phyloP scores from a whole-genome alignment of 2,113 vertebrate genomes.

The Hypanus sabinus region DNA sequence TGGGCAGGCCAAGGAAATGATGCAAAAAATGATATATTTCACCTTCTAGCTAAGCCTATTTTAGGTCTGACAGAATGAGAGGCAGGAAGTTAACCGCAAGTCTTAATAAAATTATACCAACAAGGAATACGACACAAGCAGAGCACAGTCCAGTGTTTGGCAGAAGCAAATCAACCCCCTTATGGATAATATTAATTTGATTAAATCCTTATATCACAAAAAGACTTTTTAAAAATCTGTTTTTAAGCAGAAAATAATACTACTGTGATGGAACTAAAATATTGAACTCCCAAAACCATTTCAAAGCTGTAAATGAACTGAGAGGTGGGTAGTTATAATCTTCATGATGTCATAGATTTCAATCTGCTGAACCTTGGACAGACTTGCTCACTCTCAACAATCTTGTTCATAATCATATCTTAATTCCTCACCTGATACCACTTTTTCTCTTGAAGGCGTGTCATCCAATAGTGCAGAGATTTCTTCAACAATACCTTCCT shows the following conservation, averaged over 20 bases:
- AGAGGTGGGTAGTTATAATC: neutral
- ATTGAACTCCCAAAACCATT: neutral
- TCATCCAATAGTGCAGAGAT: neutral
- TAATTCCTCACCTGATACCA: conserved; percentile 23
- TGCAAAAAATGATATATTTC: neutral
- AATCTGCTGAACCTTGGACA: neutral
- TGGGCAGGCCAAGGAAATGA: neutral
- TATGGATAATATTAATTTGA: neutral
- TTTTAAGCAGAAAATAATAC: too few relatives aligned
- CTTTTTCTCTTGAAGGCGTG: neutral
- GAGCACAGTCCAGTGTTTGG: neutral
- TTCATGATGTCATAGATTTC: neutral
- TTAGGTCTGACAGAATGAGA: too few relatives aligned
- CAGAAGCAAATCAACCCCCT: neutral
- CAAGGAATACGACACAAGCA: neutral
- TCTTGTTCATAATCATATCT: neutral
- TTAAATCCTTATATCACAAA: neutral
- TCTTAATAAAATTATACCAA: too few relatives aligned
- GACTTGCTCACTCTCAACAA: neutral
- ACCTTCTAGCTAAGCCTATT: too few relatives aligned
- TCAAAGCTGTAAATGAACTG: neutral
- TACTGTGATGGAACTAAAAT: neutral
- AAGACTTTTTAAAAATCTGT: neutral
- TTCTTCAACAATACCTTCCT: conserved; percentile 25
- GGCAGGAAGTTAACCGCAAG: too few relatives aligned